A percentile compares a stretch with the other conserved stretches of the same genome.
phyloP scores from a whole-genome alignment of 1,140 invertebrate genomes.

The Coptotermes formosanus region DNA sequence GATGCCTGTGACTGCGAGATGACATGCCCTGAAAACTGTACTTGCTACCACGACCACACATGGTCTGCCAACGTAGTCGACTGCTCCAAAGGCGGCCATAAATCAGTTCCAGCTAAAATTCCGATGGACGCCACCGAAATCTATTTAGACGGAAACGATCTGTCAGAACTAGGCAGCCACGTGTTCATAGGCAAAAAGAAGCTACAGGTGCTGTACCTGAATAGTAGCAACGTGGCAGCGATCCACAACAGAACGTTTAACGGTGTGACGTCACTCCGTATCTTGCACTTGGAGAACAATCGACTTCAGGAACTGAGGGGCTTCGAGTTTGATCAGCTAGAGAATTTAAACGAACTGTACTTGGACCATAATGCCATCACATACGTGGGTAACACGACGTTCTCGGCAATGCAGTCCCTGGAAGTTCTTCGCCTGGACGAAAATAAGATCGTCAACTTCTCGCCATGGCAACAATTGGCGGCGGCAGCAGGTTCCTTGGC shows the following conservation, averaged over 20 bases:
- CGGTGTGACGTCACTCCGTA: conserved; percentile 49
- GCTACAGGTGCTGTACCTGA: conserved; percentile 52
- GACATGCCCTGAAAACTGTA: conserved; percentile 55
- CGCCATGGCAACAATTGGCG: conserved; percentile 52
- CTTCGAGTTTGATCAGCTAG: conserved; percentile 54
- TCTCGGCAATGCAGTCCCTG: conserved; percentile 49
- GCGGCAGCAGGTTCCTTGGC: conserved; percentile 56
- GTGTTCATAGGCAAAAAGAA: conserved; percentile 58
- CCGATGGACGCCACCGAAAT: conserved; percentile 60
- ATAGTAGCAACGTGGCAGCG: conserved; percentile 50
- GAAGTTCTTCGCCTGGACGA: conserved; percentile 52
- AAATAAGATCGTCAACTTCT: conserved; percentile 52
- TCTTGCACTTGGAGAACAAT: conserved; percentile 55
- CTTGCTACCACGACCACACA: conserved; percentile 54
- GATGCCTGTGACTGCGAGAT: conserved; percentile 60
- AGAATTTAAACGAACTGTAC: conserved; percentile 52
- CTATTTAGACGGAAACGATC: conserved; percentile 56
- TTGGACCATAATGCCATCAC: conserved; percentile 52
- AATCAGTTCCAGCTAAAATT: conserved; percentile 50
- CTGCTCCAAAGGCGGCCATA: conserved; percentile 47
- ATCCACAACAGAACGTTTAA: conserved; percentile 59
- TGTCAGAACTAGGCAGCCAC: conserved; percentile 51
- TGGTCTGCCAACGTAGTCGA: conserved; percentile 57
- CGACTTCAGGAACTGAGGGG: conserved; percentile 49
- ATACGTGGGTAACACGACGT: conserved; percentile 51